Conservation (phyloP, 2,113 vertebrate species). For the Gymnobelideus leadbeateri region DNA sequence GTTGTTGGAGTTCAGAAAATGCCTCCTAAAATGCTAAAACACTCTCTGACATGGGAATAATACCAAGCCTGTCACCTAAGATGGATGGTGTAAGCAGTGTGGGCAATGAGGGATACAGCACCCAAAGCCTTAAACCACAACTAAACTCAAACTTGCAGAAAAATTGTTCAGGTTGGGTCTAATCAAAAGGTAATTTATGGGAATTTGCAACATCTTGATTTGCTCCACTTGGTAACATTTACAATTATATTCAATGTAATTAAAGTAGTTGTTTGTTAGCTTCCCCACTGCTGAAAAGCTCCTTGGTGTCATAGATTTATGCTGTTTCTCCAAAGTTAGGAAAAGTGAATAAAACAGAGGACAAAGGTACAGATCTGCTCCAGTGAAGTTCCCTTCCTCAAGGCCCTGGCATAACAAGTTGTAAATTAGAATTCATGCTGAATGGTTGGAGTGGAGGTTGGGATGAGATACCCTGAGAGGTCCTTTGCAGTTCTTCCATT, state of each 20-base stretch:
- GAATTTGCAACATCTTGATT: not conserved
- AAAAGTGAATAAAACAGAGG: constrained; percentile 10
- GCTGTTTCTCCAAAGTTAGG: not conserved
- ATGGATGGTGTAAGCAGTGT: not conserved
- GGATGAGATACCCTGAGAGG: not conserved
- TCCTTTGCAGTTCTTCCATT: not conserved
- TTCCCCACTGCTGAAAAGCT: not conserved
- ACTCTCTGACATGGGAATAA: not conserved
- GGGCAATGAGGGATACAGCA: too few species aligned
- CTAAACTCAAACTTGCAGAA: not conserved
- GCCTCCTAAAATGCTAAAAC: not conserved
- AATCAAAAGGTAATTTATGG: not conserved
- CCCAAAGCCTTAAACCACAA: not conserved
- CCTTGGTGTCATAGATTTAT: constrained; percentile 7
- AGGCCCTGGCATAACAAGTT: not conserved
- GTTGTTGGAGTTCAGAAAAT: not conserved
- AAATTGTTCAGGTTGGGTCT: not conserved
- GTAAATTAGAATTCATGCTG: not conserved
- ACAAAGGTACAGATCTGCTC: not conserved
- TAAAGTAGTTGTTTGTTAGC: not conserved
- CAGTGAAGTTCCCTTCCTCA: not conserved
- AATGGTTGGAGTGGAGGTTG: not conserved
- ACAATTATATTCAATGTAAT: constrained; percentile 2
- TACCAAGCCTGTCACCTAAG: not conserved
- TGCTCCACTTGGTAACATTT: not conserved